phyloP scores from a whole-genome alignment of 1,140 invertebrate genomes.

The Orchestia grillus region DNA sequence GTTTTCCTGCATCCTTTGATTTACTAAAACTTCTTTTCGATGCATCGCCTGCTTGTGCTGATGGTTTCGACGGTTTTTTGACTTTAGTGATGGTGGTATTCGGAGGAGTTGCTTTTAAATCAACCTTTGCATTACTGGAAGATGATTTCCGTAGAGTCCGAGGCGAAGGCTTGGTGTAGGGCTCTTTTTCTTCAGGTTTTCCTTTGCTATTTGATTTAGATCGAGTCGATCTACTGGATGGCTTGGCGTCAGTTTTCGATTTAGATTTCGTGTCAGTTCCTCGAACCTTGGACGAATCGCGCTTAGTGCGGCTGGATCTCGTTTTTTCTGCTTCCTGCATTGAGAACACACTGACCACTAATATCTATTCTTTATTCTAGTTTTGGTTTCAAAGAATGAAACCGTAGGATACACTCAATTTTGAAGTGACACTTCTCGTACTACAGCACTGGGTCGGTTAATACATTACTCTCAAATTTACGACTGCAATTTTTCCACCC shows the following conservation, averaged over 20 bases:
- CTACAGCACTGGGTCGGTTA: not conserved
- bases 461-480: not conserved
- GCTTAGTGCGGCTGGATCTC: not conserved
- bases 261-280: not conserved
- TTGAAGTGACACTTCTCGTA: not conserved
- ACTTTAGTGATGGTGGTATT: slow-evolving; percentile 17
- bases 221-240: not conserved
- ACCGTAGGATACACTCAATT: not conserved
- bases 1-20: not conserved
- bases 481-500: not conserved
- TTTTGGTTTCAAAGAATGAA: not conserved
- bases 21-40: not conserved
- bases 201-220: not conserved
- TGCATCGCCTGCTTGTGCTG: not conserved
- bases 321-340: not conserved
- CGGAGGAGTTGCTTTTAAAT: slow-evolving; percentile 19
- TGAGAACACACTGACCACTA: not conserved
- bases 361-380: not conserved
- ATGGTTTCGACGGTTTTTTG: not conserved
- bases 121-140: not conserved
- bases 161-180: slow-evolving; percentile 17
- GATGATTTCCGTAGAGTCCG: not conserved
- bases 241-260: not conserved
- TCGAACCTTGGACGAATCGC: not conserved
- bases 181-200: slow-evolving; percentile 8